Conservation (phyloP, 2,888 invertebrate genomes). For the Habrosyne pyritoides region DNA sequence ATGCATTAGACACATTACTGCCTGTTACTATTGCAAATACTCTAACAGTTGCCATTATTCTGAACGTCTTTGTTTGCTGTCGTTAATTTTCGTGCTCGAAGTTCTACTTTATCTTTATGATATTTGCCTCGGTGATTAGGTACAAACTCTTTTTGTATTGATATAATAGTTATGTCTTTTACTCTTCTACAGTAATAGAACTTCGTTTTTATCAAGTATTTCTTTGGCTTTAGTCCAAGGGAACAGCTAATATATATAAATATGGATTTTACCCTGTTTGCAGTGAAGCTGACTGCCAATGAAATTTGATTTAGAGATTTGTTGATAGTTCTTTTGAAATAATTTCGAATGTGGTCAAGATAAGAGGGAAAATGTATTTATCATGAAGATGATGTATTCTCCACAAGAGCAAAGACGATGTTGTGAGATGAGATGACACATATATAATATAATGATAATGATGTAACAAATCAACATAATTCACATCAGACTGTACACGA, state of each 20-base stretch:
- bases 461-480: not conserved
- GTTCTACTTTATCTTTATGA: not conserved
- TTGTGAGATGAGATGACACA: not conserved
- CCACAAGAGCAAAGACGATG: not conserved
- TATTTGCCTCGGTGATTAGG: not conserved
- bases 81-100: not conserved
- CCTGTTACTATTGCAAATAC: not conserved
- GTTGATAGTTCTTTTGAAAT: not conserved
- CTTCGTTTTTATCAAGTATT: not conserved
- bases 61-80: not conserved
- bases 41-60: not conserved
- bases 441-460: no score
- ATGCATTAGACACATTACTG: constrained; percentile 23
- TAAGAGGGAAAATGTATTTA: not conserved
- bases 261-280: no score
- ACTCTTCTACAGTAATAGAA: no score
- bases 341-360: not conserved
- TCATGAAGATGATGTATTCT: not conserved
- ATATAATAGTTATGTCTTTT: no score
- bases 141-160: no score
- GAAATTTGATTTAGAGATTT: no score
- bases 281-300: no score
- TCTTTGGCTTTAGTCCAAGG: not conserved
- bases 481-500: constrained; percentile 23
- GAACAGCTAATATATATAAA: not conserved